A percentile compares a stretch with the other conserved stretches of the same genome.
These are phyloP conservation scores for Chelonus insularis DNA, from an alignment of 1,140 invertebrate species.

Conservation along the genomic window DNA sequence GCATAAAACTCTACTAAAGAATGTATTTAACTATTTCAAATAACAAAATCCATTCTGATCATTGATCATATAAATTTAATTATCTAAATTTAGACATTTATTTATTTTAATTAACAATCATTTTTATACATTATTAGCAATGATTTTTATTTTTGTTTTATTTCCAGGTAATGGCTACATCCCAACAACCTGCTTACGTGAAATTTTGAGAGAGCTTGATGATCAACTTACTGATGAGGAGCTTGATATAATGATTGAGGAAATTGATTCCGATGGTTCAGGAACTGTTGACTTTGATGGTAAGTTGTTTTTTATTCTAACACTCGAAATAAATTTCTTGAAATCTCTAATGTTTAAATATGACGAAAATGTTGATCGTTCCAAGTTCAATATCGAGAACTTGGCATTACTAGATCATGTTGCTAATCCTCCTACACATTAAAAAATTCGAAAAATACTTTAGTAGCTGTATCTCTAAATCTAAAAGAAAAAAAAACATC, in stretches of 20 bases:
- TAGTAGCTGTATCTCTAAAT: too few relatives aligned
- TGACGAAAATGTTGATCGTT: slow-evolving; percentile 13
- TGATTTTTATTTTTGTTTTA: slow-evolving; percentile 22
- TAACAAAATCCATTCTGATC: too few relatives aligned
- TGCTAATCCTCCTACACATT: background rate
- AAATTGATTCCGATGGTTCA: slow-evolving; percentile 94
- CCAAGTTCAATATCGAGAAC: slow-evolving; percentile 30
- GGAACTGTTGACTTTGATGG: slow-evolving; percentile 82
- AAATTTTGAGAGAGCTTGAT: slow-evolving; percentile 90
- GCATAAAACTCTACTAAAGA: background rate
- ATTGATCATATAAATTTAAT: too few relatives aligned
- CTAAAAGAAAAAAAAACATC: background rate
- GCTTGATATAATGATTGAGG: slow-evolving; percentile 93
- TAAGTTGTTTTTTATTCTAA: slow-evolving; percentile 48
- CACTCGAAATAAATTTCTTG: background rate
- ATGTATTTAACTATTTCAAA: too few relatives aligned
- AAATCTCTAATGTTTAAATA: background rate
- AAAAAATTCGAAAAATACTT: too few relatives aligned
- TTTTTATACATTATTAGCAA: too few relatives aligned
- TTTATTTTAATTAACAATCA: too few relatives aligned
- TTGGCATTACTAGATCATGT: slow-evolving; percentile 26
- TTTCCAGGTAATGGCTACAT: slow-evolving; percentile 88
- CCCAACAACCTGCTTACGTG: slow-evolving; percentile 86
- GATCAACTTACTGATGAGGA: slow-evolving; percentile 91
- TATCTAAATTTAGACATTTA: too few relatives aligned